phyloP scores from a whole-genome alignment of 2,113 vertebrate genomes.

The Pseudolaguvia tuberculata region DNA sequence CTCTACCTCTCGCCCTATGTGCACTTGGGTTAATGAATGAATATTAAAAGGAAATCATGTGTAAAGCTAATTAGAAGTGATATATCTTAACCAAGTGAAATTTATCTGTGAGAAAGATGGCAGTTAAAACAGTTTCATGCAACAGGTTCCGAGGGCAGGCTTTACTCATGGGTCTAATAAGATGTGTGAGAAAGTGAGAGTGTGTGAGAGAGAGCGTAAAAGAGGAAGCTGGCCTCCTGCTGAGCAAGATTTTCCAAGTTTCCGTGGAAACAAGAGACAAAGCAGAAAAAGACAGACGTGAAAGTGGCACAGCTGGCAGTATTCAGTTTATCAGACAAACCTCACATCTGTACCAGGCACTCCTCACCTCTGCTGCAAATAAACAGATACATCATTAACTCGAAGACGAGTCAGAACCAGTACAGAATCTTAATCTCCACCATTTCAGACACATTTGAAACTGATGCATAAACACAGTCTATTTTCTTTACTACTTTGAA shows the following conservation, averaged over 20 bases:
- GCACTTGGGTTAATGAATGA: no score
- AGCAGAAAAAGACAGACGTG: constrained; percentile 37
- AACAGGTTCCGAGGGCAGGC: constrained; percentile 8
- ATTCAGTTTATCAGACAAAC: constrained; percentile 3
- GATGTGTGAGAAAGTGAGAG: constrained; percentile 34
- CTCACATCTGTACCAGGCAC: constrained; percentile 9
- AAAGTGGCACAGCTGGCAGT: constrained; percentile 31
- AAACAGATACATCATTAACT: background rate
- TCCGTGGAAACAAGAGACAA: constrained; percentile 22
- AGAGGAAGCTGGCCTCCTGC: constrained; percentile 29
- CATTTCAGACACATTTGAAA: background rate
- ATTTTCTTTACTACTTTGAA: background rate
- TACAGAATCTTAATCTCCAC: background rate
- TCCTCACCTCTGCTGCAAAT: background rate
- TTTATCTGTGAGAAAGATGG: constrained; percentile 13
- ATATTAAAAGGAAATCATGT: constrained; percentile 6
- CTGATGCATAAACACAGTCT: background rate
- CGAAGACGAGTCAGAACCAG: background rate
- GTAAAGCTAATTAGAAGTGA: constrained; percentile 9
- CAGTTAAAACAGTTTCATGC: constrained; percentile 33
- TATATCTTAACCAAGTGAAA: constrained; percentile 27
- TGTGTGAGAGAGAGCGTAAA: constrained; percentile 26
- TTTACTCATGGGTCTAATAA: constrained; percentile 34
- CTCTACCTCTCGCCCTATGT: no score
- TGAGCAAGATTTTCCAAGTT: constrained; percentile 32